Evolutionary conservation across 2,888 invertebrate species (phyloP), one percentile per base, ranked within the genome.

Genomic region (Callosobruchus maculatus): DNA sequence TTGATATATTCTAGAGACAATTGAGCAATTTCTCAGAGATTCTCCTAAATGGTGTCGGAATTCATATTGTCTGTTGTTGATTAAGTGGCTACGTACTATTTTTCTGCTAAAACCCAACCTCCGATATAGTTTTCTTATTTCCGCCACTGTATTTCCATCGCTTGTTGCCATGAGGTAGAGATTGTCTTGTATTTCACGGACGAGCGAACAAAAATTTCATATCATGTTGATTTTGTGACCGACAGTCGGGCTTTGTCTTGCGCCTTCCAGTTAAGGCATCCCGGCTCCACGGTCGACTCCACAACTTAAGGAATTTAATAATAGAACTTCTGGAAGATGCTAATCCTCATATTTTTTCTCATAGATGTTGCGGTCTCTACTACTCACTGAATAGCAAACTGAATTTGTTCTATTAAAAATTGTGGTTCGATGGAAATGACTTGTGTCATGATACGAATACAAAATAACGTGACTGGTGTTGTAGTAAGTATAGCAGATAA

Each of bases 141-240:
- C 9, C 68, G 70, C 69, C 69, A 69, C 69, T 49, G 49, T 18
- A 1, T 1, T 18, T 7, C 13, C 31, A n/a, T 13, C 31, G 72
- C 31, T 69, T 72, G 5, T 7, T 22, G 66, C 49, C 21, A 21
- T 21, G 22, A 66, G 49, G 20, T 21, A 49, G 71, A 66, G 71
- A 66, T 70, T 81, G 81, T 81, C 82, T 83, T 83, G 83, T 81
- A 82, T 83, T 83, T 83, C 81, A 82, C 83, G 83, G 81, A 76
- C 83, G 83, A 80, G 77, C 79, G 84, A 80, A 80, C 84, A 84
- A 85, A 85, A 85, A 84, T 85, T 84, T 85, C 85, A 85, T 85
- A 85, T 84, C 83, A 83, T 83, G 85, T 84, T 84, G 85, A 84
- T 85, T 85, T 83, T 83, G 81, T 80, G 82, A 82, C 81, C 81